Evolutionary conservation across 92 coral and sea anemone species (phyloP).

Genomic region (Bergia puertoricense): DNA sequence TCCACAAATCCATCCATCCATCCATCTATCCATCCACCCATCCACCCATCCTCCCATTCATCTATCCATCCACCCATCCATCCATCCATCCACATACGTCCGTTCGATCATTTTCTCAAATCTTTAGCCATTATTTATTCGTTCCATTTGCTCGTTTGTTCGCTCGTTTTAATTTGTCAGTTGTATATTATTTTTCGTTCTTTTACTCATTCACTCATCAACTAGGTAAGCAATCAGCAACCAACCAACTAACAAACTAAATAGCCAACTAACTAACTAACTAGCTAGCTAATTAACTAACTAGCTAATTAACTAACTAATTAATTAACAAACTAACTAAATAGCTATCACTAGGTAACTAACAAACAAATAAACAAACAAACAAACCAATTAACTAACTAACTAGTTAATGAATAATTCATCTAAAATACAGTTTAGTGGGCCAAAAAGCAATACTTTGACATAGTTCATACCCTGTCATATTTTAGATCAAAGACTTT

Average conservation of each 20-base stretch:
- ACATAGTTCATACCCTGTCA: background rate
- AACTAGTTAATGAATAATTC: too few relatives aligned
- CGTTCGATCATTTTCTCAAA: background rate
- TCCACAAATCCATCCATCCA: background rate
- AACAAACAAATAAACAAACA: too few relatives aligned
- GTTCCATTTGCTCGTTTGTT: background rate
- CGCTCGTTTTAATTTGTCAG: background rate
- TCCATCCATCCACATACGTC: background rate
- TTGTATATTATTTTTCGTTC: too few relatives aligned
- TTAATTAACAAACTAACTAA: too few relatives aligned
- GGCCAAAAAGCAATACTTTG: too few relatives aligned
- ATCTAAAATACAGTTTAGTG: background rate
- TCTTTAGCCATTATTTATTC: background rate
- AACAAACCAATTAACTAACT: too few relatives aligned
- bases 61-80: background rate
- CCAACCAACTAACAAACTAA: too few relatives aligned
- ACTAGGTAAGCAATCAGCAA: too few relatives aligned
- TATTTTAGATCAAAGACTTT: conserved; percentile 20
- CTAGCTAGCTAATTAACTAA: too few relatives aligned
- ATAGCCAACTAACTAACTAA: too few relatives aligned
- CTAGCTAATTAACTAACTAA: too few relatives aligned
- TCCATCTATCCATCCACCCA: background rate
- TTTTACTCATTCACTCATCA: background rate
- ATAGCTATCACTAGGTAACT: too few relatives aligned
- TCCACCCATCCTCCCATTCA: background rate